Evolutionary conservation across 2,113 vertebrate genomes (phyloP).

Genomic region (Arothron firmamentum): DNA sequence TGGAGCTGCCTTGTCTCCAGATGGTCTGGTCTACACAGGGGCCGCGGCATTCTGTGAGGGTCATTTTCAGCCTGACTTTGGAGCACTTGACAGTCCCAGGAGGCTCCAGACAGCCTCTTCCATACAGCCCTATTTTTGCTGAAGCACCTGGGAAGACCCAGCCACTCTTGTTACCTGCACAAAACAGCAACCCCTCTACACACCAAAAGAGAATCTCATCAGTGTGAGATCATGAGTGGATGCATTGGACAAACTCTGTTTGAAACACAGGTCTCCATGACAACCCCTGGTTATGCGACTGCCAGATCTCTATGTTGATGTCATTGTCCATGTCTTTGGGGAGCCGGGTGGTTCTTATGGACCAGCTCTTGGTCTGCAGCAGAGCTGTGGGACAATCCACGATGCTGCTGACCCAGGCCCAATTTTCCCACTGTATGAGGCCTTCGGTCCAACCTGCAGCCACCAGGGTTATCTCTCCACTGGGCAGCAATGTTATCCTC

Average conservation of each 20-base stretch:
- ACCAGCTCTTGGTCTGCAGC: constrained; percentile 80
- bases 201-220: too few relatives aligned
- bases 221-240: too few relatives aligned
- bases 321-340: constrained; percentile 81
- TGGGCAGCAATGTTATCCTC: constrained; percentile 87
- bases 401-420: constrained; percentile 76
- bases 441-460: constrained; percentile 85
- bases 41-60: too few relatives aligned
- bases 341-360: constrained; percentile 77
- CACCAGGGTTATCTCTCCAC: constrained; percentile 82
- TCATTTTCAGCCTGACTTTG: too few relatives aligned
- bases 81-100: too few relatives aligned
- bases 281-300: constrained; percentile 93
- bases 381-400: constrained; percentile 77
- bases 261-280: constrained; percentile 84
- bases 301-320: constrained; percentile 84
- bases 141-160: too few relatives aligned
- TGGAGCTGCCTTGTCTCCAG: too few relatives aligned
- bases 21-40: too few relatives aligned
- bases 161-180: too few relatives aligned
- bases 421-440: constrained; percentile 81
- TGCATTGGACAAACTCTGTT: constrained; percentile 1
- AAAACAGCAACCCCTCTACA: too few relatives aligned
- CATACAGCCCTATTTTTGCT: too few relatives aligned
- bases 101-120: too few relatives aligned